Percentiles rank a stretch among this genome's conserved stretches.
Evolutionary conservation across 2,113 vertebrate species (phyloP).

Genomic region (Ceyx cyanopectus): DNA sequence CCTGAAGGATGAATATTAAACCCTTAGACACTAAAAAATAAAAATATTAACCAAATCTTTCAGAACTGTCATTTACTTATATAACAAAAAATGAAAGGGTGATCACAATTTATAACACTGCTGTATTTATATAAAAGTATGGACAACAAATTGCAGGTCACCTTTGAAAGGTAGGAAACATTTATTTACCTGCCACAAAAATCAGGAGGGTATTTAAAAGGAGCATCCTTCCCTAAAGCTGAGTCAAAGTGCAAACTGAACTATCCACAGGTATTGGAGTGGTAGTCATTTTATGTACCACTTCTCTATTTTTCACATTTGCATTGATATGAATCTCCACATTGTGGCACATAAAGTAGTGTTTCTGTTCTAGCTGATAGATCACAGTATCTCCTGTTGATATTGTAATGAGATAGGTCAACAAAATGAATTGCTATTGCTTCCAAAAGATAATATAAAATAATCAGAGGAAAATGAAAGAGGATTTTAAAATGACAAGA

Average conservation of each 20-base stretch:
- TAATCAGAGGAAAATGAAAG: not conserved
- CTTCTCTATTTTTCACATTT: not conserved
- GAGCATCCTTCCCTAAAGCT: not conserved
- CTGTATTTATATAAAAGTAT: not conserved
- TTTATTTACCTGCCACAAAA: not conserved
- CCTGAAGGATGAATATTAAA: not conserved
- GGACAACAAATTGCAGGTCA: not conserved
- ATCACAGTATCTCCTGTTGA: not conserved
- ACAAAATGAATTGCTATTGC: not conserved
- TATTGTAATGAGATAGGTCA: not conserved
- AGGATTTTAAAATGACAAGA: not conserved
- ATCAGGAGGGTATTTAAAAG: not conserved
- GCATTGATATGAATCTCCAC: not conserved
- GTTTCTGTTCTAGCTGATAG: slow-evolving; percentile 1
- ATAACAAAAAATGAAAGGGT: not conserved
- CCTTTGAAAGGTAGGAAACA: not conserved
- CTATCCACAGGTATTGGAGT: not conserved
- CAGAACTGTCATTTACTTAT: not conserved
- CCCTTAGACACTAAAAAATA: not conserved
- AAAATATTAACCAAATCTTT: not conserved
- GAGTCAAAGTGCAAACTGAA: not conserved
- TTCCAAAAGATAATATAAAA: not conserved
- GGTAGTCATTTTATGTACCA: not conserved
- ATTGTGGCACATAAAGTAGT: not conserved
- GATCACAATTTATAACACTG: not conserved